Percentiles rank a stretch among this genome's conserved stretches.
Evolutionary conservation across 2,888 invertebrate species (phyloP).

Genomic region (Pinctada fucata): DNA sequence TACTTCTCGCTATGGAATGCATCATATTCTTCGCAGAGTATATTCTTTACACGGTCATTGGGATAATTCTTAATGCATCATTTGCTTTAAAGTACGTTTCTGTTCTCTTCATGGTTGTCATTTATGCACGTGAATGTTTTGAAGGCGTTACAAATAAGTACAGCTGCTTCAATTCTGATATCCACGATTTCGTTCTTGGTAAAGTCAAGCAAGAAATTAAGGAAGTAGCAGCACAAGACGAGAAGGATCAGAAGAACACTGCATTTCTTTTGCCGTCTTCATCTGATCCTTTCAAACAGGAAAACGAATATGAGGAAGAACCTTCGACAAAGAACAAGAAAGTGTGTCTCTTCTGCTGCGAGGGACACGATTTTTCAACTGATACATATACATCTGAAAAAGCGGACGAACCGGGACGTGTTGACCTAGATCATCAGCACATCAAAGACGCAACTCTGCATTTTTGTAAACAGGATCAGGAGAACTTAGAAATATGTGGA

Average conservation of each 20-base stretch:
- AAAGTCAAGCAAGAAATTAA: constrained; percentile 46
- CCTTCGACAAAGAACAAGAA: no score
- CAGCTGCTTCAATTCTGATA: constrained; percentile 65
- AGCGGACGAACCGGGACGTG: no score
- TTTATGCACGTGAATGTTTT: constrained; percentile 69
- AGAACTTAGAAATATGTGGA: no score
- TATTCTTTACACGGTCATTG: constrained; percentile 68
- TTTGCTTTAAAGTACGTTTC: constrained; percentile 65
- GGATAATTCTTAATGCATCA: constrained; percentile 70
- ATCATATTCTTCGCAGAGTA: constrained; percentile 57
- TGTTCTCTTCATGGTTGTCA: constrained; percentile 58
- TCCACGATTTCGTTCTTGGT: constrained; percentile 54
- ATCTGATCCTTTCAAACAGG: no score
- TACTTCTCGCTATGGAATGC: neutral
- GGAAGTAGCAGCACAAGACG: constrained; percentile 22
- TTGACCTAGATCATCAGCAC: no score
- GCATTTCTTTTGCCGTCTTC: constrained; percentile 49
- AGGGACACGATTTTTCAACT: no score
- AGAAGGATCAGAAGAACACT: constrained; percentile 58
- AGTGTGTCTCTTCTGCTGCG: no score
- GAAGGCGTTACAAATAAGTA: constrained; percentile 67
- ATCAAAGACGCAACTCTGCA: no score
- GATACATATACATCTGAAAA: no score
- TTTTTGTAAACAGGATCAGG: no score
- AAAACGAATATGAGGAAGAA: no score